Percentiles rank a stretch among this genome's conserved stretches.
Conservation (phyloP, 2,113 vertebrate species). For the Rhinolophus sinicus region DNA sequence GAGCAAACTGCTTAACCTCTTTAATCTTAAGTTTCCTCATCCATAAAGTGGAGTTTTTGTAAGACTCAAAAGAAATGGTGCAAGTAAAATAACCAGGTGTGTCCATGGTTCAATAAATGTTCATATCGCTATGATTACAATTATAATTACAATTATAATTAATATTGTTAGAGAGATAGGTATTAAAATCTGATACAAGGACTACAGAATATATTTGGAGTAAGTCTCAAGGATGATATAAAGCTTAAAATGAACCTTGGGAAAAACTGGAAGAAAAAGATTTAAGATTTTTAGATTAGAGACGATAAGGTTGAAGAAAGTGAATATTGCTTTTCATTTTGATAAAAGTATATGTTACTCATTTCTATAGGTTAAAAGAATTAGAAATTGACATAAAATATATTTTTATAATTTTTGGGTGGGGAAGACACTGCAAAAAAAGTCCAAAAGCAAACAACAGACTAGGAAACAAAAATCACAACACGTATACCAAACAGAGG, state of each 20-base stretch:
- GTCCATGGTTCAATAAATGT: neutral
- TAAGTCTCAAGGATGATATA: neutral
- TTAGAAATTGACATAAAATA: neutral
- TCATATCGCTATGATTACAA: neutral
- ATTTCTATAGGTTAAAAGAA: neutral
- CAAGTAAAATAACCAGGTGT: neutral
- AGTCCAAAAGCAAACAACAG: neutral
- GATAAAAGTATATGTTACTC: neutral
- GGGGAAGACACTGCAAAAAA: neutral
- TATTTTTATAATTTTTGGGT: constrained; percentile 16
- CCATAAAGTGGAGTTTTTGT: neutral
- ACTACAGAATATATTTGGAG: neutral
- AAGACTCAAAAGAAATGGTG: neutral
- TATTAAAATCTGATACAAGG: neutral
- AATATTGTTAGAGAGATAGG: neutral
- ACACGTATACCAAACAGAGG: neutral
- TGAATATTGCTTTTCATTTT: neutral
- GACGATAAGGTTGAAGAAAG: neutral
- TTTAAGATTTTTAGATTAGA: neutral
- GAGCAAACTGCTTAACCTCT: neutral
- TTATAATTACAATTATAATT: neutral
- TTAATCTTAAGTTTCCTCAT: neutral
- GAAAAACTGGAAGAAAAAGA: neutral
- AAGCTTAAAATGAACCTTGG: neutral
- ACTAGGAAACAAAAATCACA: neutral